Evolutionary conservation across 53 echinoderm and acorn worm genomes (phyloP), one percentile per base, ranked within the genome.

Genomic region (Patiria pectinifera): DNA sequence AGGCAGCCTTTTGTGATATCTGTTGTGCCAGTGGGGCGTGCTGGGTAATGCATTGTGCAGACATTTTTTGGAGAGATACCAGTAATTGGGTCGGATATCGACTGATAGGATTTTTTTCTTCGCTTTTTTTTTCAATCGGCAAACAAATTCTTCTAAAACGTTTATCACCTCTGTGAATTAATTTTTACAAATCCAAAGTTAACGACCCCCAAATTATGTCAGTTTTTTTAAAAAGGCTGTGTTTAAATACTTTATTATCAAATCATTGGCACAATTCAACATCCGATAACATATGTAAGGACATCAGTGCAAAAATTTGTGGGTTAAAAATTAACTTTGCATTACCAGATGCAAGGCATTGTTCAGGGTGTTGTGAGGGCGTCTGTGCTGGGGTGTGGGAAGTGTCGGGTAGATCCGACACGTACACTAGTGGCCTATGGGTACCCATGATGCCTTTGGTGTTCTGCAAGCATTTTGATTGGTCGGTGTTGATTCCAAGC

Each of bases 51-150:
- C 24, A 72, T 48, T 69, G 48, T 47, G 48, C 46, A 86, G 23
- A 69, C 71, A 86, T 48, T n/a, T 58, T 86, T 53, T 53, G 58
- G 49, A 85, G 25, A 63, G 63, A 85, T 85, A 63, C 85, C 85
- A 85, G n/a, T 84, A 85, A 85, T 59, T 19, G 85, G 48, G 85
- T 85, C 45, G 63, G 45, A 63, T 62, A 85, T 85, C 63, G 69
- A 85, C 85, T 44, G 44, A 69, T 62, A 66, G 45, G 43, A 66
- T 69, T 10, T 45, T 63, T 53, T 14, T 66, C 3, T 66, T 66
- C 15, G 19, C 6, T 18, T 74, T 74, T 74, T 74, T 74, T 10
- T 23, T 69, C 43, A 85, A 85, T 86, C 19, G 75, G 75, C 47
- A 69, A 49, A 86, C 86, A 86, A 86, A 74, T 75, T 46, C 7